These are phyloP conservation scores for Tokudaia tokunoshimensis DNA, from an alignment of 2,797 vertebrate species.

Conservation along the genomic window DNA sequence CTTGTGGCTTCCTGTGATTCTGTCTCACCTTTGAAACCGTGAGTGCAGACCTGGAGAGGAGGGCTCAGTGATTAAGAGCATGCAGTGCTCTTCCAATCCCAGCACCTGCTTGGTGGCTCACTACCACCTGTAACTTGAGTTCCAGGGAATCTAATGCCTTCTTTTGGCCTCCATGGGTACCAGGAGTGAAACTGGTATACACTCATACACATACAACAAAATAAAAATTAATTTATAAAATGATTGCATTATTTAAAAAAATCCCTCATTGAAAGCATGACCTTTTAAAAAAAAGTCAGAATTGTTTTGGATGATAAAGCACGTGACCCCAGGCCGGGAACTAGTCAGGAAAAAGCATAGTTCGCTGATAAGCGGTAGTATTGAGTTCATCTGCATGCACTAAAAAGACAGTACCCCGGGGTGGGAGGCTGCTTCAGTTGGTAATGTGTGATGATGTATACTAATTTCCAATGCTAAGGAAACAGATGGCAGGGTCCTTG, in stretches of 20 bases:
- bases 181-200: not conserved
- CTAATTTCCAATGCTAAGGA: not conserved
- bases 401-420: not conserved
- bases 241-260: not conserved
- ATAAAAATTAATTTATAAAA: slow-evolving; percentile 38
- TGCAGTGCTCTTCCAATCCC: not conserved
- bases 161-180: not conserved
- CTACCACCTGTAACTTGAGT: not conserved
- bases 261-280: not conserved
- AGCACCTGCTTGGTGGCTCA: not conserved
- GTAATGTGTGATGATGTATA: not conserved
- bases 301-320: slow-evolving; percentile 45
- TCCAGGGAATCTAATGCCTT: not conserved
- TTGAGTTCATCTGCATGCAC: not conserved
- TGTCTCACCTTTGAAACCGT: not conserved
- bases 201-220: not conserved
- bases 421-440: not conserved
- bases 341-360: not conserved
- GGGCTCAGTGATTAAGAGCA: not conserved
- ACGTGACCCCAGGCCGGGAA: not conserved
- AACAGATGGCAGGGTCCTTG: not conserved
- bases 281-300: slow-evolving; percentile 58
- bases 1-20: not conserved
- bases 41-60: not conserved
- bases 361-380: not conserved